A percentile compares a stretch with the other conserved stretches of the same genome.
Conservation (phyloP, 2,888 invertebrate genomes). For the Melangyna quadrimaculata region DNA sequence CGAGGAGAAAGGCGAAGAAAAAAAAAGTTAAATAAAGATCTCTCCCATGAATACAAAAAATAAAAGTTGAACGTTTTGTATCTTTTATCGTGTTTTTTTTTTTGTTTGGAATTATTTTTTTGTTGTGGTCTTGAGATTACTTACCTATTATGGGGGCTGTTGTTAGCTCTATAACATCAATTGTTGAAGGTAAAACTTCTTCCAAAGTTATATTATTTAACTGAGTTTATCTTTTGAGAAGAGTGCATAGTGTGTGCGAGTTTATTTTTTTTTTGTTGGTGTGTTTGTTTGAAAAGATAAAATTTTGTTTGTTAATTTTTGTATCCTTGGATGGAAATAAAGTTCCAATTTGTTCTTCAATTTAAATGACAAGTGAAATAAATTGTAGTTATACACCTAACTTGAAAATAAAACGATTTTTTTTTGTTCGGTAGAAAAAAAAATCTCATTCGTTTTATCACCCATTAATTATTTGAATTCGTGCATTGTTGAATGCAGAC, state of each 20-base stretch:
- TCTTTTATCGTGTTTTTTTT: neutral
- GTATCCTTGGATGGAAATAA: slow-evolving; percentile 7
- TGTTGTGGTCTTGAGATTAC: neutral
- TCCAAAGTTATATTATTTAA: slow-evolving; percentile 30
- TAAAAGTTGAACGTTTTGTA: slow-evolving; percentile 54
- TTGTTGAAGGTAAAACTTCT: slow-evolving; percentile 24
- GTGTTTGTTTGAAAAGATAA: neutral
- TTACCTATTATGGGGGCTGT: neutral
- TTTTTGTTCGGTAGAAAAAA: neutral
- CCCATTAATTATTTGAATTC: no score
- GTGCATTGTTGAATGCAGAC: neutral
- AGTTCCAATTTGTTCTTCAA: neutral
- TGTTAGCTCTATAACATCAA: neutral
- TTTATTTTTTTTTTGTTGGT: neutral
- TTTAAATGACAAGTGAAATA: slow-evolving; percentile 3
- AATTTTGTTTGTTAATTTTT: neutral
- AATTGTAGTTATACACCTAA: neutral
- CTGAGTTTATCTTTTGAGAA: slow-evolving; percentile 3
- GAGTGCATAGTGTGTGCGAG: slow-evolving; percentile 7
- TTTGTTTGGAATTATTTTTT: neutral
- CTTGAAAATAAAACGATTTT: neutral
- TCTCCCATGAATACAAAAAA: slow-evolving; percentile 54
- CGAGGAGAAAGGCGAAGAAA: slow-evolving; percentile 52
- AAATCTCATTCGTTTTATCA: neutral
- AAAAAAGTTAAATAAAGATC: neutral